Evolutionary conservation across 2,113 vertebrate species (phyloP).

Genomic region (Hippocampus mohnikei): DNA sequence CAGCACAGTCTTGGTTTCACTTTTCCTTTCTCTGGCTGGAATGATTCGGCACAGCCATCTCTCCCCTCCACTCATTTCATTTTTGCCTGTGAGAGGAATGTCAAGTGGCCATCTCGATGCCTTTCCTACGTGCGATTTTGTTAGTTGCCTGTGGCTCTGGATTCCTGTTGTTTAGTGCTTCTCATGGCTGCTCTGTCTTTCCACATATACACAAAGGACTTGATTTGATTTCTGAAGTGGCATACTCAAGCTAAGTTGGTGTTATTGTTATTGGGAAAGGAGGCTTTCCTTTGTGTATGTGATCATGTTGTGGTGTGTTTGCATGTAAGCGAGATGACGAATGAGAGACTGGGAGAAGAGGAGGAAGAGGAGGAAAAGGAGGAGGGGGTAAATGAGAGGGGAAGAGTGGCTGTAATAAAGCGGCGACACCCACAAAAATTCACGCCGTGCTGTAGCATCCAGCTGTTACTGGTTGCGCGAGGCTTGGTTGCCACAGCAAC

Average conservation of each 20-base stretch:
- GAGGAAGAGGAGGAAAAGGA: neutral
- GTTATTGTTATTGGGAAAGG: constrained; percentile 2
- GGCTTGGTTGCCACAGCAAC: constrained; percentile 74
- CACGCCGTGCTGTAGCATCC: constrained; percentile 75
- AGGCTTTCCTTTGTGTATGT: constrained; percentile 44
- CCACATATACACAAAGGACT: neutral
- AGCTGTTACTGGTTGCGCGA: constrained; percentile 77
- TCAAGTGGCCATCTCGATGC: constrained; percentile 59
- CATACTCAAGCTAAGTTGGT: neutral
- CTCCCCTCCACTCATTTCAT: constrained; percentile 53
- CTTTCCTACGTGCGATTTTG: constrained; percentile 33
- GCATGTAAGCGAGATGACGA: neutral
- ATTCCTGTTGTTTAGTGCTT: constrained; percentile 18
- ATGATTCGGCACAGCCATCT: constrained; percentile 51
- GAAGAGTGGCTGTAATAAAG: constrained; percentile 66
- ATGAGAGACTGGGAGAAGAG: neutral
- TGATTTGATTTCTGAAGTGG: neutral
- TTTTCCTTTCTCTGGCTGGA: constrained; percentile 41
- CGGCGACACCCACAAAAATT: constrained; percentile 72
- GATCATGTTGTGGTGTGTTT: constrained; percentile 5
- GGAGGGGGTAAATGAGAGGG: constrained; percentile 36
- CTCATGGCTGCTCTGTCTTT: constrained; percentile 10
- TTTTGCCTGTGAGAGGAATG: constrained; percentile 69
- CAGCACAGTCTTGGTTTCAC: constrained; percentile 27
- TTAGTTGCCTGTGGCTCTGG: constrained; percentile 19